Conservation (phyloP, 1,140 invertebrate genomes). For the Zaprionus africanus region DNA sequence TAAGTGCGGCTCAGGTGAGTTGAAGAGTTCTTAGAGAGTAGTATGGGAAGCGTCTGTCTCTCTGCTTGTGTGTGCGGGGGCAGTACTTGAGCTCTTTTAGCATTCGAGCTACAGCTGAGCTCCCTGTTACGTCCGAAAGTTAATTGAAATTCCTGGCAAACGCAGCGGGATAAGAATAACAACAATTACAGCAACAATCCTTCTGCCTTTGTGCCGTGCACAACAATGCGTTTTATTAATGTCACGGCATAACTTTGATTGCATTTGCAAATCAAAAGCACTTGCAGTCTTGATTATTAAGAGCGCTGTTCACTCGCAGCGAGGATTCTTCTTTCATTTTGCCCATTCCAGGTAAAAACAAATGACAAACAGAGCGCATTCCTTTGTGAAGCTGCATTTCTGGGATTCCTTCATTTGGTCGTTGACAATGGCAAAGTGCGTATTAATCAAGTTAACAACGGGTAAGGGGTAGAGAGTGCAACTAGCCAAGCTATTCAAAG, state of each 20-base stretch:
- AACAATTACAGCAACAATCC: not conserved
- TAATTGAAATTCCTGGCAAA: not conserved
- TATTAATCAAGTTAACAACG: not conserved
- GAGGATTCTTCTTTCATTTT: not conserved
- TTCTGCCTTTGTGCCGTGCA: not conserved
- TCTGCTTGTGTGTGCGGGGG: not conserved
- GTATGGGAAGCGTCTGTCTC: not conserved
- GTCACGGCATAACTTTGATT: conserved; percentile 6
- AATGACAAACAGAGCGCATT: not conserved
- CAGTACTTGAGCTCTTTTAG: not conserved
- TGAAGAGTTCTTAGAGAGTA: not conserved
- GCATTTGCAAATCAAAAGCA: conserved; percentile 25
- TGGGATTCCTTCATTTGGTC: not conserved
- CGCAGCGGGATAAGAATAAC: not conserved
- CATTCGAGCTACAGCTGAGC: not conserved
- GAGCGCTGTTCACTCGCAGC: not conserved
- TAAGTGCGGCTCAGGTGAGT: conserved; percentile 72
- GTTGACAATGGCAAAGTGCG: not conserved
- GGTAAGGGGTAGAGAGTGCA: not conserved
- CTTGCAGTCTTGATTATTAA: conserved; percentile 11
- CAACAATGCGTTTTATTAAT: conserved; percentile 20
- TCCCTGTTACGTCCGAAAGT: not conserved
- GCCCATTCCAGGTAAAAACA: not conserved
- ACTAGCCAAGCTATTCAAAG: too few relatives aligned
- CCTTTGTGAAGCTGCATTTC: conserved; percentile 7